phyloP scores from a whole-genome alignment of 1,140 invertebrate genomes.

The Spodoptera litura region DNA sequence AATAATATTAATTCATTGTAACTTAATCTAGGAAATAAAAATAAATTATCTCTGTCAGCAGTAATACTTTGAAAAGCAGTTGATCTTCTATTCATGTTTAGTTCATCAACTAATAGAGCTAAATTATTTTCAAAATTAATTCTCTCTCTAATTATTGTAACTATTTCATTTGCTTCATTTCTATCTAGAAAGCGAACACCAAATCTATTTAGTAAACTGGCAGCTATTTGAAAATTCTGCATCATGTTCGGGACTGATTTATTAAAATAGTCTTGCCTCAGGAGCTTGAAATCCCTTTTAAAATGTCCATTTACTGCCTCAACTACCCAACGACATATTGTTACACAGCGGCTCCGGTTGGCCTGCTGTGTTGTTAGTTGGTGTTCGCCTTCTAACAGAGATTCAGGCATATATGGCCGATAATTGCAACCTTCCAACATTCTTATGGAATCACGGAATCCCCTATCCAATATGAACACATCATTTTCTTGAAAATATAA shows the following conservation, averaged over 20 bases:
- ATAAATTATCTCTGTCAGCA: slow-evolving; percentile 22
- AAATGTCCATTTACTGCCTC: slow-evolving; percentile 53
- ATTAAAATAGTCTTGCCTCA: slow-evolving; percentile 49
- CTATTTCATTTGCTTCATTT: slow-evolving; percentile 27
- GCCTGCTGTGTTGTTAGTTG: slow-evolving; percentile 43
- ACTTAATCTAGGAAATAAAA: slow-evolving; percentile 29
- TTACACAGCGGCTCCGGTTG: slow-evolving; percentile 31
- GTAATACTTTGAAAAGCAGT: slow-evolving; percentile 28
- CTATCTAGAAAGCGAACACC: slow-evolving; percentile 15
- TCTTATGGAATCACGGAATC: slow-evolving; percentile 42
- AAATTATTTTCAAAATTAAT: slow-evolving; percentile 33
- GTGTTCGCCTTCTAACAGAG: slow-evolving; percentile 6
- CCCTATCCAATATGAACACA: slow-evolving; percentile 43
- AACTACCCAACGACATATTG: slow-evolving; percentile 42
- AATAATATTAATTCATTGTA: slow-evolving; percentile 18
- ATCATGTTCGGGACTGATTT: slow-evolving; percentile 40
- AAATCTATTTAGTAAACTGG: slow-evolving; percentile 44
- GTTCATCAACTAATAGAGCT: slow-evolving; percentile 16
- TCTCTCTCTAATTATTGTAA: slow-evolving; percentile 11
- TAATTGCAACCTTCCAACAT: slow-evolving; percentile 30
- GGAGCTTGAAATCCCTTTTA: slow-evolving; percentile 47
- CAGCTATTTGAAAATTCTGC: slow-evolving; percentile 41
- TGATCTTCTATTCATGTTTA: slow-evolving; percentile 21
- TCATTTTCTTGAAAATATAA: slow-evolving; percentile 37
- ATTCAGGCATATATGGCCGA: slow-evolving; percentile 17